Conservation (phyloP, 2,888 invertebrate species). For the Cataglyphis cursor region DNA sequence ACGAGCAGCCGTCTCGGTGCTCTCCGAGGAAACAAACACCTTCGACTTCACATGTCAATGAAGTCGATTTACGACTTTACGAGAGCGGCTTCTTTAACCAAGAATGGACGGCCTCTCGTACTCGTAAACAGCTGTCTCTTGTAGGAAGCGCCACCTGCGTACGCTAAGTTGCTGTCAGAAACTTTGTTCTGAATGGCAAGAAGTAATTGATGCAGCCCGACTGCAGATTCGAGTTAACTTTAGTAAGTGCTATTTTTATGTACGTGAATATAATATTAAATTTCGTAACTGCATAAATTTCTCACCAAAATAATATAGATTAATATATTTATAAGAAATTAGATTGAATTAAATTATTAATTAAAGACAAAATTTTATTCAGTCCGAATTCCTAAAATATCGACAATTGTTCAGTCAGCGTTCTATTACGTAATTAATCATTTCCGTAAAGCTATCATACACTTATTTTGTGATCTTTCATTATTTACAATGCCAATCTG, state of each 20-base stretch:
- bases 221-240: constrained; percentile 2
- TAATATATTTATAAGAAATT: constrained; percentile 7
- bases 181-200: neutral
- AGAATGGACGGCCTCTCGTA: constrained; percentile 11
- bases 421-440: neutral
- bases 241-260: neutral
- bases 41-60: constrained; percentile 28
- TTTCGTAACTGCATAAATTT: neutral
- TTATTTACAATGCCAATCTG: neutral
- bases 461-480: neutral
- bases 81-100: constrained; percentile 15
- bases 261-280: neutral
- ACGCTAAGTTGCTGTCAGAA: constrained; percentile 13
- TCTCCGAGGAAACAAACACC: neutral
- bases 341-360: neutral
- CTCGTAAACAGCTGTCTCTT: neutral
- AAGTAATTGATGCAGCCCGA: neutral
- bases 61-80: constrained; percentile 14
- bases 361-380: neutral
- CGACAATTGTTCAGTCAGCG: constrained; percentile 22
- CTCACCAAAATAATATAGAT: neutral
- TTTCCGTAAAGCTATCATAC: neutral
- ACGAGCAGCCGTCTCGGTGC: constrained; percentile 17
- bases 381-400: neutral
- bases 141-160: constrained; percentile 32